Conservation (phyloP, 2,797 vertebrate genomes). For the Gymnothorax javanicus region DNA sequence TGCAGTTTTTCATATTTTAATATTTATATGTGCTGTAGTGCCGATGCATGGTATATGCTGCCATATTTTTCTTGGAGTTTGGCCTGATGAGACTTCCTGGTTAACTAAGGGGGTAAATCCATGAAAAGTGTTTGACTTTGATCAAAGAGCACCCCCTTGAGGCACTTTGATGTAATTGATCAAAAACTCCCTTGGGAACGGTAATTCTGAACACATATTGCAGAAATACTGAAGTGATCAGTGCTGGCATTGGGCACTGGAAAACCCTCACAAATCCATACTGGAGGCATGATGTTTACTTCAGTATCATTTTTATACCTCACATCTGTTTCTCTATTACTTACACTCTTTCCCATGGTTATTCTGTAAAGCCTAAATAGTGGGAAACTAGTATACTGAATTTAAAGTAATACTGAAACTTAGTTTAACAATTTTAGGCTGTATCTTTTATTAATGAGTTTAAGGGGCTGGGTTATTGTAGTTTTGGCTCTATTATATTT, state of each 20-base stretch:
- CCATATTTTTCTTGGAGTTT: background rate
- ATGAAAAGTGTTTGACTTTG: background rate
- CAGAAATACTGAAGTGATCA: background rate
- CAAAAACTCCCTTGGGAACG: background rate
- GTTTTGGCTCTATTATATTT: slow-evolving; percentile 3
- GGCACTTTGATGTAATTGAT: background rate
- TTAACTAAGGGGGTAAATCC: background rate
- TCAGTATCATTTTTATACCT: background rate
- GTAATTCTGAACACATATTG: slow-evolving; percentile 6
- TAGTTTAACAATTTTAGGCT: no score
- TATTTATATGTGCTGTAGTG: background rate
- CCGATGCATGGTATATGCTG: background rate
- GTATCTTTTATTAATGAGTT: background rate
- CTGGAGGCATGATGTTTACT: background rate
- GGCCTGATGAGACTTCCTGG: background rate
- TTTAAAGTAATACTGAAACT: no score
- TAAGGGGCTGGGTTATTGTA: background rate
- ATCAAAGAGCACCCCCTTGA: slow-evolving; percentile 7
- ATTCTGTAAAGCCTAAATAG: background rate
- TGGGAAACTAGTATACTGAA: background rate
- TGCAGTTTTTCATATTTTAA: background rate
- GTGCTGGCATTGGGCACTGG: background rate
- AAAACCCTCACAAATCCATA: slow-evolving; percentile 4
- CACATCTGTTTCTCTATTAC: background rate
- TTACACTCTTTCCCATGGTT: background rate